Conservation (phyloP, 2,888 invertebrate genomes). For the Petrolisthes cinctipes region DNA sequence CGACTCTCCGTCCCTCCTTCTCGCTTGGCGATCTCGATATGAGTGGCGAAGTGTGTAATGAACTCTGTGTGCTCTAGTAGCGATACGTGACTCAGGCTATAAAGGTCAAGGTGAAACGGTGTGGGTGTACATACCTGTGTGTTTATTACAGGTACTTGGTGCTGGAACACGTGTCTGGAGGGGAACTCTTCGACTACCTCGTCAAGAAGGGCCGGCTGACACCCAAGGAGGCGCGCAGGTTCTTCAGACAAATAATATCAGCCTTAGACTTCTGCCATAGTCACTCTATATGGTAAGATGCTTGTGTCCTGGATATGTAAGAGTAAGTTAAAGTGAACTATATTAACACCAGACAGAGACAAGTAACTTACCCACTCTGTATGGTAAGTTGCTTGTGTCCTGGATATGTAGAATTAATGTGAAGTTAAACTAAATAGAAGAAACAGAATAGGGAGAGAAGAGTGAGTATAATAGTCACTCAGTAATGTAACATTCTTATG, state of each 20-base stretch:
- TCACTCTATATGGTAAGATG: constrained; percentile 97
- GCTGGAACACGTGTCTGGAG: constrained; percentile 98
- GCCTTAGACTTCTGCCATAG: constrained; percentile 99
- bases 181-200: constrained; percentile 98
- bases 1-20: too few relatives aligned
- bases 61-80: background rate
- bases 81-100: too few relatives aligned
- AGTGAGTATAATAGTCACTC: too few relatives aligned
- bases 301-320: background rate
- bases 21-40: background rate
- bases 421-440: too few relatives aligned
- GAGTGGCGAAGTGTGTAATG: background rate
- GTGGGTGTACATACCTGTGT: background rate
- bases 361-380: too few relatives aligned
- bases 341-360: too few relatives aligned
- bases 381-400: too few relatives aligned
- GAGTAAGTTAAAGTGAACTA: too few relatives aligned
- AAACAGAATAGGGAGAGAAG: too few relatives aligned
- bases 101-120: background rate
- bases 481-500: too few relatives aligned
- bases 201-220: constrained; percentile 98
- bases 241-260: constrained; percentile 99
- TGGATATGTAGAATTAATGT: too few relatives aligned
- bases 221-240: constrained; percentile 95
- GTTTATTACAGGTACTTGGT: constrained; percentile 84